Conservation (phyloP, 2,797 vertebrate species). For the Linurgus olivaceus region DNA sequence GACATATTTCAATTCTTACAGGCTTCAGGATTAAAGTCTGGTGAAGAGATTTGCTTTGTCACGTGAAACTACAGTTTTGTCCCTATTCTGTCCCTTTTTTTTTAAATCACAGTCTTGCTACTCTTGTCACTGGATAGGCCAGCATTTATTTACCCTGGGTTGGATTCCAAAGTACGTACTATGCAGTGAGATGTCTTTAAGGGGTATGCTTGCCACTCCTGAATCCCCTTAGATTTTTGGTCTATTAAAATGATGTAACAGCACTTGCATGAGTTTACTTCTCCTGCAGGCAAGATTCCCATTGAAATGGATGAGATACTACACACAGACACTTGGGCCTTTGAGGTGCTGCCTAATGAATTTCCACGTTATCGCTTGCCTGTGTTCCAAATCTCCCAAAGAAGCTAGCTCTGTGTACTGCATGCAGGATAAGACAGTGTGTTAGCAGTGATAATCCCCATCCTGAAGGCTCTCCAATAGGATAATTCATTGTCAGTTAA, state of each 20-base stretch:
- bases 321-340: neutral
- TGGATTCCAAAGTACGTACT: neutral
- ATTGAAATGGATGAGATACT: neutral
- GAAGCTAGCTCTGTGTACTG: neutral
- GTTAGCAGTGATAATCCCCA: neutral
- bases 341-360: neutral
- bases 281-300: neutral
- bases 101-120: neutral
- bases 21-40: neutral
- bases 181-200: neutral
- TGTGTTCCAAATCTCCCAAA: neutral
- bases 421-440: neutral
- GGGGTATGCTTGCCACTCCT: neutral
- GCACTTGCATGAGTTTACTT: neutral
- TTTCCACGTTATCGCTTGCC: neutral
- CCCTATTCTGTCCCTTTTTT: neutral
- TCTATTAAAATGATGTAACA: neutral
- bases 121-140: neutral
- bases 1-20: neutral
- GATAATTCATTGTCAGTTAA: neutral
- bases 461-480: neutral
- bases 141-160: neutral
- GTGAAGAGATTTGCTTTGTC: conserved; percentile 2
- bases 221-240: neutral
- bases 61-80: neutral